Conservation (phyloP, 2,797 vertebrate genomes). For the Ambastaia sidthimunki region DNA sequence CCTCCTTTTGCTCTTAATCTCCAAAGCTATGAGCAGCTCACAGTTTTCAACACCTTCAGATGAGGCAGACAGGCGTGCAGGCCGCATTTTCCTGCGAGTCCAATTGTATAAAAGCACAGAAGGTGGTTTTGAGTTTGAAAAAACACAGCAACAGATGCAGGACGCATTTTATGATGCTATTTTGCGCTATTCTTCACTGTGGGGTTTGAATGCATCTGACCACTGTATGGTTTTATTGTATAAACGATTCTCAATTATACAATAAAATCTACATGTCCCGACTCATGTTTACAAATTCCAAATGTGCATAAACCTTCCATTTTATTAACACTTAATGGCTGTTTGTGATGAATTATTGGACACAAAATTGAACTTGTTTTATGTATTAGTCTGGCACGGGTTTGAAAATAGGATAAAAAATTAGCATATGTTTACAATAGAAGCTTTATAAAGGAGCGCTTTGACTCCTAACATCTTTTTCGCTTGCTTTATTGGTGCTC, state of each 20-base stretch:
- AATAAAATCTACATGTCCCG: too few species aligned
- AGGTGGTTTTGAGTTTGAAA: too few species aligned
- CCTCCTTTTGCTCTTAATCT: slow-evolving; percentile 10
- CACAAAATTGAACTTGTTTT: not conserved
- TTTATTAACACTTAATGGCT: not conserved
- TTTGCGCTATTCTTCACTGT: too few species aligned
- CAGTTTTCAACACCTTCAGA: slow-evolving; percentile 4
- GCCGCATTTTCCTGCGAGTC: not conserved
- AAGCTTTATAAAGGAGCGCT: slow-evolving; percentile 11
- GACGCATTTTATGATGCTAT: not conserved
- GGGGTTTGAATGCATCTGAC: too few species aligned
- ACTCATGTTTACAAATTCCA: too few species aligned
- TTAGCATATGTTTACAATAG: slow-evolving; percentile 35
- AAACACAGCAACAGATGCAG: too few species aligned
- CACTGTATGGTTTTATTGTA: too few species aligned
- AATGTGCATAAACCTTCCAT: too few species aligned
- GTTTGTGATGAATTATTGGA: slow-evolving; percentile 8
- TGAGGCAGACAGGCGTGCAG: not conserved
- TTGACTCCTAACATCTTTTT: slow-evolving; percentile 33
- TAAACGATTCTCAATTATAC: too few species aligned
- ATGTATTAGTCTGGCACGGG: not conserved
- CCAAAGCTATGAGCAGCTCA: slow-evolving; percentile 1
- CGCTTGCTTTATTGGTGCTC: slow-evolving; percentile 59
- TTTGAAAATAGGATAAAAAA: slow-evolving; percentile 14
- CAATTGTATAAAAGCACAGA: not conserved